Conservation (phyloP, 2,113 vertebrate genomes). For the Cairina moschata region DNA sequence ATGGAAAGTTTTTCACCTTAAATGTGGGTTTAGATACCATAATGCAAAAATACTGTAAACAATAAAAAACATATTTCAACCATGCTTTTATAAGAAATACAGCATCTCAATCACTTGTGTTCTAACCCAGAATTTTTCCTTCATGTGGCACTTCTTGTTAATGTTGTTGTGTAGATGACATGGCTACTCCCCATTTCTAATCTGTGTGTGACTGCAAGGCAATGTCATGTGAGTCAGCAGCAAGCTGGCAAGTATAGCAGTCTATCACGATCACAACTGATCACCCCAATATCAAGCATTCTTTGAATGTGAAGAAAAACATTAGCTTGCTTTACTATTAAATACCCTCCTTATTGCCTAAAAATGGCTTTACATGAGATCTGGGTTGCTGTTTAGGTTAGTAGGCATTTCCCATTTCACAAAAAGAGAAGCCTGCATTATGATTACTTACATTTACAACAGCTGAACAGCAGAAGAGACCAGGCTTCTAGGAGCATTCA, state of each 20-base stretch:
- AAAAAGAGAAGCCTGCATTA: neutral
- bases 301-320: neutral
- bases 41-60: neutral
- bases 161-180: neutral
- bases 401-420: neutral
- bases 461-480: neutral
- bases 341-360: neutral
- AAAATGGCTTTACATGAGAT: neutral
- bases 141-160: neutral
- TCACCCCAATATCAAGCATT: neutral
- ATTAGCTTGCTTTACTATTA: neutral
- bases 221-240: neutral
- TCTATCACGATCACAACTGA: neutral
- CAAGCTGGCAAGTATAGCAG: neutral
- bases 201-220: neutral
- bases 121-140: neutral
- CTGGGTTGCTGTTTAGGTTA: neutral
- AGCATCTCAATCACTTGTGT: neutral
- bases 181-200: neutral
- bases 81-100: neutral
- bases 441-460: neutral
- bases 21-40: neutral
- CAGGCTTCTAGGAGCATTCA: neutral
- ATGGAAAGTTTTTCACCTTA: neutral
- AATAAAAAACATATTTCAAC: neutral